Evolutionary conservation across 2,888 invertebrate species (phyloP).

Genomic region (Siphlonurus alternatus): DNA sequence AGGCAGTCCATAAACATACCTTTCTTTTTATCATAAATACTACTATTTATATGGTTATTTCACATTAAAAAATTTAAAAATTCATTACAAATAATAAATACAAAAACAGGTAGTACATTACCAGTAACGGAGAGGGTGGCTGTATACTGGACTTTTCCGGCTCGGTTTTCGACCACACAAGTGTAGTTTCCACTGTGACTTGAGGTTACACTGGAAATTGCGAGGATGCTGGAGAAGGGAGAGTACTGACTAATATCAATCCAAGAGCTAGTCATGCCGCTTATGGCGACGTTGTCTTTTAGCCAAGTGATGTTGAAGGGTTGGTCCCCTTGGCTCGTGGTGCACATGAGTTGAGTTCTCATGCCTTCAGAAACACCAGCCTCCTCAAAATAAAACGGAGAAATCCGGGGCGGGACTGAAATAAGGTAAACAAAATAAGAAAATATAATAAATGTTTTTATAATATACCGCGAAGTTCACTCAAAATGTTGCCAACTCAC

Average conservation of each 20-base stretch:
- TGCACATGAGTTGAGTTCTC: constrained; percentile 31
- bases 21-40: no score
- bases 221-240: constrained; percentile 32
- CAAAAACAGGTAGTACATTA: constrained; percentile 15
- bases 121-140: constrained; percentile 36
- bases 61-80: no score
- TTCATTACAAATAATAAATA: no score
- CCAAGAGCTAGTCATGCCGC: constrained; percentile 17
- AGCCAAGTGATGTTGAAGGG: constrained; percentile 26
- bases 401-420: constrained; percentile 20
- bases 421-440: constrained; percentile 11
- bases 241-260: constrained; percentile 36
- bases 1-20: no score
- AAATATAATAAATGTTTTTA: constrained; percentile 9
- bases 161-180: constrained; percentile 18
- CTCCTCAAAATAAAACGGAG: constrained; percentile 19
- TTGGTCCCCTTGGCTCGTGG: constrained; percentile 32
- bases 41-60: no score
- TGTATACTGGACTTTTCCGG: constrained; percentile 29
- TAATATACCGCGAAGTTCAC: background rate
- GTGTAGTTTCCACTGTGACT: constrained; percentile 30
- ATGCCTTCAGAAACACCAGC: constrained; percentile 18
- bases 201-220: constrained; percentile 29
- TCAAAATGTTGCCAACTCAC: constrained; percentile 4
- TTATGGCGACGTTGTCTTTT: constrained; percentile 21